Evolutionary conservation across 2,797 vertebrate species (phyloP).

Genomic region (Bryconaethiops microstoma): DNA sequence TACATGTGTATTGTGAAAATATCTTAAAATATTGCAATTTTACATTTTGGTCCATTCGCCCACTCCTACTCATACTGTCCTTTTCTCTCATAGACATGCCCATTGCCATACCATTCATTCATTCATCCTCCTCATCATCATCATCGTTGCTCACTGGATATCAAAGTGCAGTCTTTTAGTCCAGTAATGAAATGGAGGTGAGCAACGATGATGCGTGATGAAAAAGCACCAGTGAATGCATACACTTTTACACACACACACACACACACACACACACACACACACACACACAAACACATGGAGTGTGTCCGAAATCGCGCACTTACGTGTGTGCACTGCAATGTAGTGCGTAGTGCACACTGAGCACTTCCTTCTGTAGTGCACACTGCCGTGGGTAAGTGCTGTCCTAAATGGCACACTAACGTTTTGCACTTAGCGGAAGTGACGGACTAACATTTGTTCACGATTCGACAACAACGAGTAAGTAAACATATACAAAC

Average conservation of each 20-base stretch:
- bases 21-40: not conserved
- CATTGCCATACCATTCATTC: slow-evolving; percentile 3
- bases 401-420: no score
- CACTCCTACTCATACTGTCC: not conserved
- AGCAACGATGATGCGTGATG: slow-evolving; percentile 35
- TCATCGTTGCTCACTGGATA: not conserved
- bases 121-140: not conserved
- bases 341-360: no score
- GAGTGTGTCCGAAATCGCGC: no score
- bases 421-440: no score
- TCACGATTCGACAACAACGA: no score
- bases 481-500: no score
- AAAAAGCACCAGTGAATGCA: slow-evolving; percentile 19
- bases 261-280: not conserved
- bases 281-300: no score
- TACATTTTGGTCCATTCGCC: not conserved
- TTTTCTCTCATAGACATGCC: not conserved
- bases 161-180: not conserved
- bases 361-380: no score
- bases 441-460: no score
- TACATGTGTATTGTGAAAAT: not conserved
- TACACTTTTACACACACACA: slow-evolving; percentile 14
- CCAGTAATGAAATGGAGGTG: not conserved
- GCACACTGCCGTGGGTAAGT: no score
- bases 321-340: no score